phyloP scores from a whole-genome alignment of 2,797 vertebrate species.

The Selene dorsalis region DNA sequence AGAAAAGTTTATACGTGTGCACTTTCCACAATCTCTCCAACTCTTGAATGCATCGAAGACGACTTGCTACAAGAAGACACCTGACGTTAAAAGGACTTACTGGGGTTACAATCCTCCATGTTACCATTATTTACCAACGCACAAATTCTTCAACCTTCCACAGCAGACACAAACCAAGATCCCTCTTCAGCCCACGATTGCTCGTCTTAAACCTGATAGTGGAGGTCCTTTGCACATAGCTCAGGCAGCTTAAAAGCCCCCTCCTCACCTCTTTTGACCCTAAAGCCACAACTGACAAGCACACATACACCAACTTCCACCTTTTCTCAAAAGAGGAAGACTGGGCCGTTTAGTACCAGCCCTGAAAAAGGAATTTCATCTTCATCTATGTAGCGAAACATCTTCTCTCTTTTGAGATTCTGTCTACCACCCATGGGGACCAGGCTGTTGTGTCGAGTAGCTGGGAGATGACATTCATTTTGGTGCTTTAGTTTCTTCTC shows the following conservation, averaged over 20 bases:
- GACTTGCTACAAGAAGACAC: constrained; percentile 45
- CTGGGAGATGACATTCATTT: constrained; percentile 76
- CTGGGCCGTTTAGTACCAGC: constrained; percentile 27
- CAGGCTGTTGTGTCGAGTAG: constrained; percentile 40
- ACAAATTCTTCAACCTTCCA: constrained; percentile 75
- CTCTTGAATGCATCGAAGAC: constrained; percentile 52
- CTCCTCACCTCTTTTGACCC: constrained; percentile 60
- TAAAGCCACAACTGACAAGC: constrained; percentile 79
- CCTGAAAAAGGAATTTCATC: constrained; percentile 74
- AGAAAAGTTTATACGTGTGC: constrained; percentile 43
- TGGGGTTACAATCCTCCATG: constrained; percentile 61
- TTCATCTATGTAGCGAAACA: constrained; percentile 55
- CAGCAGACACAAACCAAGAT: constrained; percentile 80
- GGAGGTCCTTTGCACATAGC: constrained; percentile 91
- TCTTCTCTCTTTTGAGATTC: constrained; percentile 47
- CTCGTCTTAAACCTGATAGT: constrained; percentile 60
- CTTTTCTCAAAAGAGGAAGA: constrained; percentile 46
- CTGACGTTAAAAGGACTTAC: constrained; percentile 29
- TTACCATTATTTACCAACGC: constrained; percentile 46
- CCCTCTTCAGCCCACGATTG: constrained; percentile 58
- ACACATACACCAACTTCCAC: constrained; percentile 55
- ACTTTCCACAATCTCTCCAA: constrained; percentile 43
- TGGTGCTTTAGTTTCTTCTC: constrained; percentile 87
- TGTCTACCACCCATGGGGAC: constrained; percentile 23
- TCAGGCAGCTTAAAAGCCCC: constrained; percentile 89